Percentiles rank a stretch among this genome's conserved stretches.
These are phyloP conservation scores for Pardosa pseudoannulata DNA, from an alignment of 2,888 invertebrate species.

Conservation along the genomic window DNA sequence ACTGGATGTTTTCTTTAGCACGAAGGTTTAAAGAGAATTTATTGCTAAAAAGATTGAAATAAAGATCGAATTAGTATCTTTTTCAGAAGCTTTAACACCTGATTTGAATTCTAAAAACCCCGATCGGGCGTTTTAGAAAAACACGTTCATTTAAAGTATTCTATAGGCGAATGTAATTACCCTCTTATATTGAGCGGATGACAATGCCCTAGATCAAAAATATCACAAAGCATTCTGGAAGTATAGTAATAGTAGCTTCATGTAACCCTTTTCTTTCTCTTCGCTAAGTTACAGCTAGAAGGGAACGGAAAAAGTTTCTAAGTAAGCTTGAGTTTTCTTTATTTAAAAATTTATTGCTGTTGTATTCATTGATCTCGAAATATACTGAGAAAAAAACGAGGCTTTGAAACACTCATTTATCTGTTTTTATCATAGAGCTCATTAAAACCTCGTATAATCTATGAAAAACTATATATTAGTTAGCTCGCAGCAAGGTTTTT, in stretches of 20 bases:
- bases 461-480: slow-evolving; percentile 26
- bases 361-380: slow-evolving; percentile 57
- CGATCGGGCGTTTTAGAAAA: not conserved
- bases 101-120: not conserved
- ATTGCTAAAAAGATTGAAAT: not conserved
- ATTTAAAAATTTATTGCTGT: slow-evolving; percentile 65
- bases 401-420: slow-evolving; percentile 40
- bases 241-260: slow-evolving; percentile 11
- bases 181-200: not conserved
- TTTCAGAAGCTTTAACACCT: not conserved
- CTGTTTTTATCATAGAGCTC: slow-evolving; percentile 61
- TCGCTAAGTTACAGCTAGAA: not conserved
- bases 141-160: not conserved
- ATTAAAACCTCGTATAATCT: slow-evolving; percentile 40
- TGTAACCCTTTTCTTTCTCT: slow-evolving; percentile 4
- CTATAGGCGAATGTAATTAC: not conserved
- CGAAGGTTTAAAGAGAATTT: not conserved
- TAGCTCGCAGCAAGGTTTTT: slow-evolving; percentile 1
- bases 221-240: slow-evolving; percentile 18
- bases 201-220: slow-evolving; percentile 13
- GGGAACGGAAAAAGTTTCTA: slow-evolving; percentile 21
- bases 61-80: not conserved
- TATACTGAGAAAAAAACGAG: slow-evolving; percentile 28
- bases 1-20: not conserved
- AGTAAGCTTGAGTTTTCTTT: slow-evolving; percentile 49